Percentiles rank a stretch among this genome's conserved stretches.
phyloP scores from a whole-genome alignment of 2,797 vertebrate species.

The Sebastes vulpes region DNA sequence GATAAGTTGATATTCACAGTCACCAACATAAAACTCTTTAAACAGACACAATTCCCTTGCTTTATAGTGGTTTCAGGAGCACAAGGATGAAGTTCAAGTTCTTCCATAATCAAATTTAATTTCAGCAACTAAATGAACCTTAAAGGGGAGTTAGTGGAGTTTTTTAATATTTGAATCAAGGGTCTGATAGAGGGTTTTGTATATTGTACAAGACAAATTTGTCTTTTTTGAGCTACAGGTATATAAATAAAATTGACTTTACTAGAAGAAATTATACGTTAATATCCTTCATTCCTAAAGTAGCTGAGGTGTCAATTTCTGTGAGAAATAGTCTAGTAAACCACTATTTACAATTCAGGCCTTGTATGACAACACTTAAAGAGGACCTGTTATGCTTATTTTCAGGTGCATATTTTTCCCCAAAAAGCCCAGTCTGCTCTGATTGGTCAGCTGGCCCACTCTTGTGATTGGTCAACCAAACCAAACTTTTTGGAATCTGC shows the following conservation, averaged over 20 bases:
- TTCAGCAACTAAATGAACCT: background rate
- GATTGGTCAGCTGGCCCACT: too few relatives aligned
- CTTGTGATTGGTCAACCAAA: too few relatives aligned
- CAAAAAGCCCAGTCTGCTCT: too few relatives aligned
- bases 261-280: background rate
- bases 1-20: too few relatives aligned
- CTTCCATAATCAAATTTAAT: background rate
- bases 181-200: background rate
- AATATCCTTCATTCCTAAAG: background rate
- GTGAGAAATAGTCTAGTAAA: background rate
- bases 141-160: background rate
- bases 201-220: background rate
- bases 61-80: background rate
- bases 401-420: too few relatives aligned
- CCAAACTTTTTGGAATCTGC: too few relatives aligned
- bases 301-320: background rate
- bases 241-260: background rate
- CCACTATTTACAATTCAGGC: background rate
- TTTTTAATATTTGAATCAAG: background rate
- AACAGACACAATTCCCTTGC: background rate
- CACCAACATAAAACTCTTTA: background rate
- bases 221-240: background rate
- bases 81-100: background rate
- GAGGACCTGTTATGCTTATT: too few relatives aligned
- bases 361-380: background rate